Percentiles rank a stretch among this genome's conserved stretches.
These are phyloP conservation scores for Atherinomorus stipes DNA, from an alignment of 2,113 vertebrate genomes.

Conservation along the genomic window DNA sequence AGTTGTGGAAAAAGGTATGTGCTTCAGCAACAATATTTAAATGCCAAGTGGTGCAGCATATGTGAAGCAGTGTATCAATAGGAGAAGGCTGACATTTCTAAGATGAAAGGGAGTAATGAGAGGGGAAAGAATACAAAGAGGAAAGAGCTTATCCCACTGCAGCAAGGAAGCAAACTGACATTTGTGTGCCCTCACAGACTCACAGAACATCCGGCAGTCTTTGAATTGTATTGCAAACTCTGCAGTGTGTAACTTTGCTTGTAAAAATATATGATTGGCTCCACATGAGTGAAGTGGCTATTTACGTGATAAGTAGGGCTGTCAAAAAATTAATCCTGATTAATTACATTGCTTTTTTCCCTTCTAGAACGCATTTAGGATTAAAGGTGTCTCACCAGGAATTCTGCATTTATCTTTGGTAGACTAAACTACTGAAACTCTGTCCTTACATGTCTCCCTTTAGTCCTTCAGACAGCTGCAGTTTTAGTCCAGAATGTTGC, in stretches of 20 bases:
- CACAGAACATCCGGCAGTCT: background rate
- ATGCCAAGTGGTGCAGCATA: conserved; percentile 53
- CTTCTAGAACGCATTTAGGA: no score
- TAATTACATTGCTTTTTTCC: no score
- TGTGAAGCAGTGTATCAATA: conserved; percentile 27
- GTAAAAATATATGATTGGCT: background rate
- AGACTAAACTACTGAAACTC: no score
- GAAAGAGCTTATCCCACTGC: background rate
- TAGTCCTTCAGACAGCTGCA: no score
- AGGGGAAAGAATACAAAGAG: background rate
- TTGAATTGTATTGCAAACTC: background rate
- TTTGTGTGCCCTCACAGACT: background rate
- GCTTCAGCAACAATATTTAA: conserved; percentile 62
- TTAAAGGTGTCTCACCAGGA: no score
- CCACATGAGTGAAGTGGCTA: background rate
- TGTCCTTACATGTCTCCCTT: no score
- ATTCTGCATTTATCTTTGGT: no score
- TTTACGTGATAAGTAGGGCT: no score
- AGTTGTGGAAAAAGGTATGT: conserved; percentile 11
- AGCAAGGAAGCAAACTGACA: background rate
- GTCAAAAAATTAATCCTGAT: no score
- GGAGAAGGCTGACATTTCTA: conserved; percentile 63
- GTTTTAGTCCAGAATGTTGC: no score
- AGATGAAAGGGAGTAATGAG: conserved; percentile 31
- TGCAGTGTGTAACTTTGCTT: background rate